phyloP scores from a whole-genome alignment of 2,888 invertebrate genomes.

The Orthosia cruda region DNA sequence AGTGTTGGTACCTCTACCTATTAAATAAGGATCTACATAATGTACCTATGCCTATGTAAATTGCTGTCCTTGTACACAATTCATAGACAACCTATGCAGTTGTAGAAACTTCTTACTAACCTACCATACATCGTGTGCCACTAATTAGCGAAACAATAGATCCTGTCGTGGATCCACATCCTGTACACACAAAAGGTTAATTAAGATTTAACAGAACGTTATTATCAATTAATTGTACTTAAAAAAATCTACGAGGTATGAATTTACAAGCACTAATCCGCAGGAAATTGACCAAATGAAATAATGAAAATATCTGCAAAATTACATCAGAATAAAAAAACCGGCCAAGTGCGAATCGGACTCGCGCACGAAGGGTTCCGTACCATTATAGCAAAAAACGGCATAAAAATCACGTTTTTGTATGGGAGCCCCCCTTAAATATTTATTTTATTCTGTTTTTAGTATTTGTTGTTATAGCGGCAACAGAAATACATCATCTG shows the following conservation, averaged over 20 bases:
- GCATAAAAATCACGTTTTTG: no score
- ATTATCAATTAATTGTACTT: constrained; percentile 30
- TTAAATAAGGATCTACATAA: constrained; percentile 8
- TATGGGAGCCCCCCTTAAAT: no score
- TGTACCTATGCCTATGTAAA: constrained; percentile 18
- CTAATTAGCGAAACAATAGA: no score
- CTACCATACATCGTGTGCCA: no score
- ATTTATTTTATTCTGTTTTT: no score
- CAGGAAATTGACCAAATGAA: constrained; percentile 34
- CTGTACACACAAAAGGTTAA: background rate
- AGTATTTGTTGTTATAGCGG: no score
- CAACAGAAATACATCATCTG: no score
- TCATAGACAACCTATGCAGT: constrained; percentile 3
- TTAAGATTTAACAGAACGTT: constrained; percentile 16
- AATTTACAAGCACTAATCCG: constrained; percentile 19
- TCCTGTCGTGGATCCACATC: no score
- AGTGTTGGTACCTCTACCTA: background rate
- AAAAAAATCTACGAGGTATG: no score
- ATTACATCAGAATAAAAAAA: constrained; percentile 30
- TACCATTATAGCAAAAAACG: no score
- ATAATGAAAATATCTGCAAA: constrained; percentile 18
- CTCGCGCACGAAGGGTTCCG: no score
- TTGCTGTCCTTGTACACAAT: constrained; percentile 33
- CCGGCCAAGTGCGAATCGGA: no score
- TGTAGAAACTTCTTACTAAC: constrained; percentile 9